These are phyloP conservation scores for Eleginops maclovinus DNA, from an alignment of 2,113 vertebrate genomes.

Conservation along the genomic window DNA sequence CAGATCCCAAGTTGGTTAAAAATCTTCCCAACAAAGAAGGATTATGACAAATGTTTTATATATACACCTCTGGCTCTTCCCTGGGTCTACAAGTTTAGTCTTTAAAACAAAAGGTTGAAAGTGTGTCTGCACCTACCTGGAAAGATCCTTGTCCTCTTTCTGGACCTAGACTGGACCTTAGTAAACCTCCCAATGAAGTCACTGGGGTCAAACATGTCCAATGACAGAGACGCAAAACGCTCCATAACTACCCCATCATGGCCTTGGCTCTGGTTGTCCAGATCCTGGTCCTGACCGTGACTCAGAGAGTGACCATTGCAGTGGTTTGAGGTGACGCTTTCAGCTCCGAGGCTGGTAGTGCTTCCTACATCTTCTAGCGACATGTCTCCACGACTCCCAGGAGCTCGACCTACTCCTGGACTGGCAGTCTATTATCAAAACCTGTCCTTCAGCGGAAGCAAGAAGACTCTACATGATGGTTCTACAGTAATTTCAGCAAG, in stretches of 20 bases:
- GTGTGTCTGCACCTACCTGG: conserved; percentile 85
- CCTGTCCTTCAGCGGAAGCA: conserved; percentile 1
- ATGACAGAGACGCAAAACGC: conserved; percentile 85
- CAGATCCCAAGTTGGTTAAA: conserved; percentile 31
- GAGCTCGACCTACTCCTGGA: conserved; percentile 19
- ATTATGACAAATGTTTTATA: not conserved
- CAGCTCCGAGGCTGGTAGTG: conserved; percentile 44
- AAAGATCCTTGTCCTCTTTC: conserved; percentile 90
- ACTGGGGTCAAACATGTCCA: conserved; percentile 87
- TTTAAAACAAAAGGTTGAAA: not conserved
- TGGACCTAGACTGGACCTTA: conserved; percentile 88
- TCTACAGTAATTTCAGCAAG: not conserved
- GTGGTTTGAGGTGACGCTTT: conserved; percentile 35
- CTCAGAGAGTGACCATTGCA: conserved; percentile 27
- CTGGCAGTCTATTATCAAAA: conserved; percentile 21
- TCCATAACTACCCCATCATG: conserved; percentile 79
- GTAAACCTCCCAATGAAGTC: conserved; percentile 88
- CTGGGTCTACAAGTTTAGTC: not conserved
- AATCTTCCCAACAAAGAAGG: conserved; percentile 2
- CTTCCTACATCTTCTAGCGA: conserved; percentile 75
- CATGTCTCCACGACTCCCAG: conserved; percentile 67
- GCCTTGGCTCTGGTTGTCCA: conserved; percentile 26
- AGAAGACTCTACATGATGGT: conserved; percentile 42
- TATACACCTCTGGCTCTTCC: not conserved
- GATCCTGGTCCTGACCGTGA: conserved; percentile 39